Evolutionary conservation across 2,113 vertebrate genomes (phyloP), one percentile per base, ranked within the genome.

Genomic region (Cynocephalus volans): DNA sequence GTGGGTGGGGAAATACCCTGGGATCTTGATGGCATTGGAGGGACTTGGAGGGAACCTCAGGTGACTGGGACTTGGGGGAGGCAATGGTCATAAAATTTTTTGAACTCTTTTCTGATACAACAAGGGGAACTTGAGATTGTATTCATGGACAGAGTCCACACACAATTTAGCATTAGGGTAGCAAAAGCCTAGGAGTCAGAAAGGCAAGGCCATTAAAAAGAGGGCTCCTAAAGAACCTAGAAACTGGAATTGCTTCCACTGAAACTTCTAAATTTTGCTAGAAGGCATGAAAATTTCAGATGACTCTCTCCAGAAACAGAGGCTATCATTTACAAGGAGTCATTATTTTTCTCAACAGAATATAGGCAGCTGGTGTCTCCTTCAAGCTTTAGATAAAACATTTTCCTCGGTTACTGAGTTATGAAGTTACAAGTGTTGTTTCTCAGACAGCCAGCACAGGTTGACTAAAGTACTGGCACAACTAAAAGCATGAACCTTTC

Each of bases 331-430:
- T 85, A 60, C 26, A 85, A 85, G 72, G 36, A 86, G 31, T 62
- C 33, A 90, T 88, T 81, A 76, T 62, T 95, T 92, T 79, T 85
- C 67, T 94, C 36, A 80, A 24, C 17, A 93, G 70, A 94, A 80
- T 64, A 75, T 33, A 86, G 31, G 69, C 3, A 67, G n/a, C 4
- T 89, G 4, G 17, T 73, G 14, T 72, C n/a, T 28, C 73, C 77
- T 82, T 50, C 33, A 87, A 79, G 1, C 31, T 81, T 89, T 18
- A 54, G 31, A 90, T 72, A 85, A 88, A 96, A 81, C 41, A 41
- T 41, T 41, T 41, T 41, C 41, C 65, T 90, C 41, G 28, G 18
- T 77, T 67, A 48, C 45, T 94, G 15, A 64, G 5, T 79, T 82
- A 73, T 28, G 85, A 93, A 17, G 13, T 75, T 70, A 18, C 10